Conservation (phyloP, 2,888 invertebrate genomes). For the Cephonodes hylas region DNA sequence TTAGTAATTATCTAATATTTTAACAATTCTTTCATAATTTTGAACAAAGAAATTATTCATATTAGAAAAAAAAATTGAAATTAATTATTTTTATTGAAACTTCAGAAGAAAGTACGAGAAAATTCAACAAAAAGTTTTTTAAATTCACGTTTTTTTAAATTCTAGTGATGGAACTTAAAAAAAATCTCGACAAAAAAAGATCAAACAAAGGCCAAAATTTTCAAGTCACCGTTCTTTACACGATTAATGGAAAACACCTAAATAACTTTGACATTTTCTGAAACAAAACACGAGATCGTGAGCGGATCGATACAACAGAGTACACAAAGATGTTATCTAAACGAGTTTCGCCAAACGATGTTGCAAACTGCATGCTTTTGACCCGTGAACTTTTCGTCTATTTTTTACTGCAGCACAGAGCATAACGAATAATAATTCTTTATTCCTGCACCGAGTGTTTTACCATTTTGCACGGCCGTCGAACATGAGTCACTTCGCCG, state of each 20-base stretch:
- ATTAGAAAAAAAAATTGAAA: no score
- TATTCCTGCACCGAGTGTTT: slow-evolving; percentile 29
- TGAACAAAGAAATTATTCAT: no score
- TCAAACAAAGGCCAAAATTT: background rate
- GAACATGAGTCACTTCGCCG: slow-evolving; percentile 54
- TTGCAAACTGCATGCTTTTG: slow-evolving; percentile 22
- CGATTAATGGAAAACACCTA: background rate
- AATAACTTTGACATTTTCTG: slow-evolving; percentile 1
- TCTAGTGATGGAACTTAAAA: no score
- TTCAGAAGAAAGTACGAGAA: no score
- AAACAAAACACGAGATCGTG: slow-evolving; percentile 4
- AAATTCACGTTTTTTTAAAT: no score
- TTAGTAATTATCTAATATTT: no score
- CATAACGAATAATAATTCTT: background rate
- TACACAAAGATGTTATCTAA: slow-evolving; percentile 3
- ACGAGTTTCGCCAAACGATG: slow-evolving; percentile 18
- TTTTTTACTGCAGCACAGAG: slow-evolving; percentile 16
- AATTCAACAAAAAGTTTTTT: no score
- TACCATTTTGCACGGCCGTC: slow-evolving; percentile 23
- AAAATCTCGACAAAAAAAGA: no score
- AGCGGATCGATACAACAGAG: background rate
- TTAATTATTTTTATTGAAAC: no score
- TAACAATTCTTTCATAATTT: no score
- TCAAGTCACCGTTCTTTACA: background rate
- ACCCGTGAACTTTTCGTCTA: slow-evolving; percentile 44